phyloP scores from a whole-genome alignment of 2,113 vertebrate species.

The Cairina moschata region DNA sequence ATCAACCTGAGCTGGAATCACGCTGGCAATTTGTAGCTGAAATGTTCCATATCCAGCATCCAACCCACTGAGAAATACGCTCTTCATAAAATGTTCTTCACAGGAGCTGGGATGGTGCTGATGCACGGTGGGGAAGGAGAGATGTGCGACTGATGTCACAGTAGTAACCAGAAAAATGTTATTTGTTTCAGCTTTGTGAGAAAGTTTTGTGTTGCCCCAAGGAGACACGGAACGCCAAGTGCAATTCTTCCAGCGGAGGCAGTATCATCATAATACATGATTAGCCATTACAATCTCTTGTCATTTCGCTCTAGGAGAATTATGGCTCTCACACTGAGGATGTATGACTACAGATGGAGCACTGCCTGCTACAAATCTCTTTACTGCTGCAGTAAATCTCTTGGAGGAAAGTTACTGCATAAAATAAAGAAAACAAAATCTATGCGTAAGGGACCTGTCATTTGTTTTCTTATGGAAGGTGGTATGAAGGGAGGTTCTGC shows the following conservation, averaged over 20 bases:
- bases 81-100: neutral
- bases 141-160: neutral
- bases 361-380: conserved; percentile 76
- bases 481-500: neutral
- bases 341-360: conserved; percentile 69
- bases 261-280: conserved; percentile 72
- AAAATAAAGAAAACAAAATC: neutral
- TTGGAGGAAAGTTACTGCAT: conserved; percentile 60
- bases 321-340: conserved; percentile 60
- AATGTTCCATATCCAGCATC: neutral
- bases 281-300: conserved; percentile 72
- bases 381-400: conserved; percentile 75
- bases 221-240: conserved; percentile 49
- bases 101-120: neutral
- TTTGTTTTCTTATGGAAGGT: conserved; percentile 71
- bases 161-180: neutral
- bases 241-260: conserved; percentile 57
- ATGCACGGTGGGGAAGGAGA: neutral
- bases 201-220: conserved; percentile 51
- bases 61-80: neutral
- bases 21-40: neutral
- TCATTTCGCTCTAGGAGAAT: conserved; percentile 72
- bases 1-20: neutral
- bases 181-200: conserved; percentile 24
- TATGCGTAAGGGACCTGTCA: conserved; percentile 32